Base-by-base conservation (phyloP, 2,113 vertebrate species). In the Ceyx cyanopectus region DNA sequence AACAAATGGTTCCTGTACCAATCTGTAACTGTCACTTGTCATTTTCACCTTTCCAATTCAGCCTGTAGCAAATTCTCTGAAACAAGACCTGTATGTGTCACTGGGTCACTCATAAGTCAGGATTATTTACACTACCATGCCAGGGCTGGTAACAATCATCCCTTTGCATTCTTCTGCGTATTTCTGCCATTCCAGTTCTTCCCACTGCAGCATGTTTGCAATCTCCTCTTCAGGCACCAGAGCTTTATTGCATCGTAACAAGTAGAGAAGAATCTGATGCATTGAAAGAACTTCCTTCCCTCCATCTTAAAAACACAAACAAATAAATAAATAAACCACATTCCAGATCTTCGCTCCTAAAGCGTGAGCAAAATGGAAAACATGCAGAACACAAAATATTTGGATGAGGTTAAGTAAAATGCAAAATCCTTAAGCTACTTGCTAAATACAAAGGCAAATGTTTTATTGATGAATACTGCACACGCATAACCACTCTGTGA, bases 141-240 rank as follows among this genome's bases (percentile, higher is more conserved):
- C 99, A 19, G 99, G 98, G 97, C 99, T 99, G 96, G 98, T 99
- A 94, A 99, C 99, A 1, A 99, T 99, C 99, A 99, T 99, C 93
- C 99, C 99, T 97, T 99, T 99, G 97, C 99, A 99, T 95, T 99
- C 99, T 81, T 99, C 99, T 1, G 99, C 99, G 1, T 99, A 99
- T 76, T 99, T 99, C 98, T 99, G 99, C 99, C 99, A 99, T 87
- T 98, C 99, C 18, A 99, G 97, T 89, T 99, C 99, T 95, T 99
- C 99, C 99, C 99, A 99, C 95, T 99, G 99, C 63, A 99, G 98
- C 99, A 99, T 99, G 91, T 99, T 98, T 45, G 99, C 99, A 43
- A 99, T 99, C 96, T 99, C 99, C 96, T 99, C 99, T 95, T 99
- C 99, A 0, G 99, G 99, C 30, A 99, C 99, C 96, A 99, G 97